phyloP scores from a whole-genome alignment of 2,888 invertebrate species.

The Nemurella pictetii region DNA sequence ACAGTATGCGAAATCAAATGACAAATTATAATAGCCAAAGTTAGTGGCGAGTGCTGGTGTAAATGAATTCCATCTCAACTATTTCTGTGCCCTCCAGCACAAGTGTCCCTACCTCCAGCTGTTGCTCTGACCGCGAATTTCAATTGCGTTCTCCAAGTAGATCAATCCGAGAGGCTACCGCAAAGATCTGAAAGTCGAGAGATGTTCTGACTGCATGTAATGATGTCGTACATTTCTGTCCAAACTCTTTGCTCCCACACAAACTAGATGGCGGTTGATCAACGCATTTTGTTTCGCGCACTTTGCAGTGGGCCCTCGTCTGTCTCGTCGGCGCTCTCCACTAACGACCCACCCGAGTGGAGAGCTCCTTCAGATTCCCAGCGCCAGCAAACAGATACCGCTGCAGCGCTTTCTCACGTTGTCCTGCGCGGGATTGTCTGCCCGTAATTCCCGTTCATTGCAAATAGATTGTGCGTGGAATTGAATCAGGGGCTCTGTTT shows the following conservation, averaged over 20 bases:
- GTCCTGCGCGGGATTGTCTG: background rate
- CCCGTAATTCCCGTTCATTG: conserved; percentile 29
- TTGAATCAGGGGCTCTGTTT: conserved; percentile 35
- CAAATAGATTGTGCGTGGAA: conserved; percentile 38
- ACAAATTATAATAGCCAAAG: background rate
- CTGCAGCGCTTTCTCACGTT: background rate
- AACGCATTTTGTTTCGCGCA: background rate
- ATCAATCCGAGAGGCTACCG: background rate
- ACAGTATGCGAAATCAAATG: background rate
- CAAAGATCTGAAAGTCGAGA: no score
- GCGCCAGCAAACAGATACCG: background rate
- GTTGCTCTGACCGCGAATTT: no score
- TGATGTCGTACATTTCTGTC: no score
- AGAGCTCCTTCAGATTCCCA: background rate
- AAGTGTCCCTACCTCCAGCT: no score
- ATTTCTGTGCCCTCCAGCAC: no score
- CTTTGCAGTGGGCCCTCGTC: background rate
- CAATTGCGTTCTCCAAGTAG: no score
- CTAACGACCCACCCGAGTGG: background rate
- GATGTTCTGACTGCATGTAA: no score
- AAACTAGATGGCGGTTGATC: no score
- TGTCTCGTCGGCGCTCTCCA: background rate
- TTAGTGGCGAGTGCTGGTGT: no score
- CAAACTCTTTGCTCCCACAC: no score
- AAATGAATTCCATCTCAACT: no score